A percentile compares a stretch with the other conserved stretches of the same genome.
Conservation (phyloP, 2,888 invertebrate species). For the Heliconius erato region DNA sequence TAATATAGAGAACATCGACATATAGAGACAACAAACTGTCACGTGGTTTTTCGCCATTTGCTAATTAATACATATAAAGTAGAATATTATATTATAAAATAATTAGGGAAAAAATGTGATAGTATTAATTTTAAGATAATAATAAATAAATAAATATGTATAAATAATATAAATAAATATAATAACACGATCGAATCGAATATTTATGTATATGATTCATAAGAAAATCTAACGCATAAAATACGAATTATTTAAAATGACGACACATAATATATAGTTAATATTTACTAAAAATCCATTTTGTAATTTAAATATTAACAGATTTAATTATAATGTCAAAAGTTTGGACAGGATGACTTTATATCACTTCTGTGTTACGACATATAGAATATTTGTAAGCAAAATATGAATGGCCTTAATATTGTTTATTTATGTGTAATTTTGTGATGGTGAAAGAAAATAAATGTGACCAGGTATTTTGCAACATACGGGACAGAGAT, state of each 20-base stretch:
- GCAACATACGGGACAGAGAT: not conserved
- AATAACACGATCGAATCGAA: no score
- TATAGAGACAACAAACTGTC: no score
- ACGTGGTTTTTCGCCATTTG: not conserved
- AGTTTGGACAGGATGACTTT: conserved; percentile 11
- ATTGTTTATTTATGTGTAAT: conserved; percentile 24
- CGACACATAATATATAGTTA: not conserved
- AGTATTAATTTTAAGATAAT: not conserved
- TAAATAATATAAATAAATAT: no score
- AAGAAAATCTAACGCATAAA: not conserved
- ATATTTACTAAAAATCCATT: not conserved
- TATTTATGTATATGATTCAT: not conserved
- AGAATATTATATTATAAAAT: not conserved
- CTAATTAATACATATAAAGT: not conserved
- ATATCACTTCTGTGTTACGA: conserved; percentile 11
- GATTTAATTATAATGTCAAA: not conserved
- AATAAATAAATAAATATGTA: no score
- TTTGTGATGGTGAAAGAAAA: conserved; percentile 17
- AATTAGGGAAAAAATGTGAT: not conserved
- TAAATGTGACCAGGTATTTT: not conserved
- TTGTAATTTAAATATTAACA: not conserved
- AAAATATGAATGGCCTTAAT: conserved; percentile 25
- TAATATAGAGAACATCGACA: not conserved
- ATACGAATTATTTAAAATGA: not conserved
- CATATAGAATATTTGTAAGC: conserved; percentile 17